phyloP scores from a whole-genome alignment of 2,888 invertebrate species.

The Caenorhabditis angaria region DNA sequence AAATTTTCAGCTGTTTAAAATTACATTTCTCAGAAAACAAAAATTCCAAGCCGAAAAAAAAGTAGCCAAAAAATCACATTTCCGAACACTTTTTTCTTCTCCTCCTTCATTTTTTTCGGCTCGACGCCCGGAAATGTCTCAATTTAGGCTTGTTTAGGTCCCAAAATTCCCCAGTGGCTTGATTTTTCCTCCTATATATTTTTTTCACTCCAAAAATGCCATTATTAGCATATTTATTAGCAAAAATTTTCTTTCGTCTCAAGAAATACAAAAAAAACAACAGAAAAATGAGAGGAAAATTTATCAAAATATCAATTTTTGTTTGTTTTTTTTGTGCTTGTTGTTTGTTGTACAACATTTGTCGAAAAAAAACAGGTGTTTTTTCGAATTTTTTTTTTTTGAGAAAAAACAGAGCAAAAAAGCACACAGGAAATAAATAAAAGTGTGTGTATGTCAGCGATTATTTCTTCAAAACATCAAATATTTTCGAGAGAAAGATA shows the following conservation, averaged over 20 bases:
- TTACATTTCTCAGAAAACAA: no score
- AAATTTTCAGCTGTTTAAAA: no score
- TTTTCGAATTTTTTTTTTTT: no score
- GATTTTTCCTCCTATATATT: neutral
- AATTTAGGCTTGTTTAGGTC: no score
- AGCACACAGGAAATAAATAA: neutral
- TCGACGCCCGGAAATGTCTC: no score
- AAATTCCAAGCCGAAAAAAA: no score
- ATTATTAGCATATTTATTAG: no score
- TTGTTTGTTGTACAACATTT: no score
- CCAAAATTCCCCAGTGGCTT: no score
- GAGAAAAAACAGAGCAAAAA: neutral
- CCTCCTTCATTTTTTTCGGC: no score
- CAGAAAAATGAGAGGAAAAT: neutral
- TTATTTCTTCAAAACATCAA: neutral
- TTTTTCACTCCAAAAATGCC: neutral
- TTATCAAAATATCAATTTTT: constrained; percentile 2
- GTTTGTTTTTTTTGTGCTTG: neutral
- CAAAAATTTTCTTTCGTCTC: neutral
- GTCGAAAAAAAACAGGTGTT: neutral
- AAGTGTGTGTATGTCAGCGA: neutral
- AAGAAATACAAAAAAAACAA: neutral
- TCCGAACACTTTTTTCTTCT: no score
- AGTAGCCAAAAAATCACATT: no score
- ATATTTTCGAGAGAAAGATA: neutral